These are phyloP conservation scores for Puffinus mauretanicus DNA, from an alignment of 2,113 vertebrate species.

Conservation along the genomic window DNA sequence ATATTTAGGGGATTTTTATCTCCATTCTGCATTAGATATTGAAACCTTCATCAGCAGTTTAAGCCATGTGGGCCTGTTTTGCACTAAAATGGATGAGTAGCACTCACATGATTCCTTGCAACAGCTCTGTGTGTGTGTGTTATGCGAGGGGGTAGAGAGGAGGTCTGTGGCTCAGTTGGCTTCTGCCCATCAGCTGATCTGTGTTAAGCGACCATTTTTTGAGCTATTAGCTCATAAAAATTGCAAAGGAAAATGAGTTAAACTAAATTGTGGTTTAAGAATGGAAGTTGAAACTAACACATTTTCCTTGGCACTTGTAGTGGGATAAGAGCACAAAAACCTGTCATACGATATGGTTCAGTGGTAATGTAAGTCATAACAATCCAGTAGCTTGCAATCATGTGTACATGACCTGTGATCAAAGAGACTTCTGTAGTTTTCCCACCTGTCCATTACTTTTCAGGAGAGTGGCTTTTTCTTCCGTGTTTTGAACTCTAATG, in stretches of 20 bases:
- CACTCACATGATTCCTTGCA: background rate
- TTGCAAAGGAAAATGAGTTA: background rate
- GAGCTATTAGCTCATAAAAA: background rate
- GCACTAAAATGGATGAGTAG: background rate
- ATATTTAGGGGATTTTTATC: background rate
- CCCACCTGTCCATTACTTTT: background rate
- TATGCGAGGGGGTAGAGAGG: background rate
- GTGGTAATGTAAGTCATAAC: background rate
- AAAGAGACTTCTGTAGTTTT: background rate
- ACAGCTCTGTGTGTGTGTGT: background rate
- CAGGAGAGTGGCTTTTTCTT: background rate
- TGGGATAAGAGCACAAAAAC: background rate
- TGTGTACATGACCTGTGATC: background rate
- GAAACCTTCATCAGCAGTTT: background rate
- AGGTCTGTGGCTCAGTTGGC: background rate
- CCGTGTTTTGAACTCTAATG: background rate
- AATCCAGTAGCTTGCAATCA: background rate
- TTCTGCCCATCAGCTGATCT: background rate
- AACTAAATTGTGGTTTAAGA: background rate
- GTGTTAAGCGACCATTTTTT: background rate
- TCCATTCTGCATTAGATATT: background rate
- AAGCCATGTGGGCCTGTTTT: background rate
- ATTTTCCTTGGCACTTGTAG: background rate
- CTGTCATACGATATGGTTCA: background rate
- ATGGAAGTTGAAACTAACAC: background rate